Evolutionary conservation across 2,113 vertebrate genomes (phyloP).

Genomic region (Porphyrio hochstetteri): DNA sequence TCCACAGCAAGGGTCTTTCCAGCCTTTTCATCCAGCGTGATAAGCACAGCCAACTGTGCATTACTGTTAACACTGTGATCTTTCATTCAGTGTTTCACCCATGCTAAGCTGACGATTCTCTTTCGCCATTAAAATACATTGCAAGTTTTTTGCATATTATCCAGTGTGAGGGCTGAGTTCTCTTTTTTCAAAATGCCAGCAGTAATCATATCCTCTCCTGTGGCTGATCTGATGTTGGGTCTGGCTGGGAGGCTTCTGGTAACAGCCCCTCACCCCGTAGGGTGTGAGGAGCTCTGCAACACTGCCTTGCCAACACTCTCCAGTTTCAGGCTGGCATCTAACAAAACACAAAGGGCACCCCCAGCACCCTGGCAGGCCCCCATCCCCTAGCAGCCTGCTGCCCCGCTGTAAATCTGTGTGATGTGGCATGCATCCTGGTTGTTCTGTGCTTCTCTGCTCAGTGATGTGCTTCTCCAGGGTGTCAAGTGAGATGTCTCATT

Average conservation of each 20-base stretch:
- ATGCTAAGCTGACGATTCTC: not conserved
- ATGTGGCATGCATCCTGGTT: not conserved
- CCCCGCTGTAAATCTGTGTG: no score
- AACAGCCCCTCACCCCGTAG: no score
- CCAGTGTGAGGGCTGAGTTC: not conserved
- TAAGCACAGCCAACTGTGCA: rapidly evolving
- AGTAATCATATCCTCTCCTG: not conserved
- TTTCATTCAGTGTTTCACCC: not conserved
- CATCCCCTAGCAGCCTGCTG: not conserved
- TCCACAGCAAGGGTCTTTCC: not conserved
- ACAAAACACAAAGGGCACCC: no score
- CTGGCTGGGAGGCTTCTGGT: not conserved
- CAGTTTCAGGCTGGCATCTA: rapidly evolving
- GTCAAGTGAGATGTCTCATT: not conserved
- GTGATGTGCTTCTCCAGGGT: not conserved
- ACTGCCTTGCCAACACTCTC: not conserved
- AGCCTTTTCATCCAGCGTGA: not conserved
- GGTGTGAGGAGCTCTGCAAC: not conserved
- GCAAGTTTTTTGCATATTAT: not conserved
- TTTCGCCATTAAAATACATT: not conserved
- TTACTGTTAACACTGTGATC: not conserved
- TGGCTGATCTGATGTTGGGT: not conserved
- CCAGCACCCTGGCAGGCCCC: no score
- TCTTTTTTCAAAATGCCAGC: not conserved
- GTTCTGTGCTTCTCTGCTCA: no score